Evolutionary conservation across 2,797 vertebrate genomes (phyloP).

Genomic region (Semotilus atromaculatus): DNA sequence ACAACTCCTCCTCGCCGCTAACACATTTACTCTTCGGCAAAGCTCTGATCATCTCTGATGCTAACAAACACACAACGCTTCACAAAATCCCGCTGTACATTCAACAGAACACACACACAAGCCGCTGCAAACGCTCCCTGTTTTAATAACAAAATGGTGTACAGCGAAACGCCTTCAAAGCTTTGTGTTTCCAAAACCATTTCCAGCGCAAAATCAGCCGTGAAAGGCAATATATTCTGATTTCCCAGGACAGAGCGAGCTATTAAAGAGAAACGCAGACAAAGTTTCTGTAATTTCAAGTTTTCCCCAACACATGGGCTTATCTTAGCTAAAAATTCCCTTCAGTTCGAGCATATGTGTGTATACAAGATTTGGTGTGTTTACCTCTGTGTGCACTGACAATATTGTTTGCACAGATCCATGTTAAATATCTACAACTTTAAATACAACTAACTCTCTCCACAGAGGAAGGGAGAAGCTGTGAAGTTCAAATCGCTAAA

Average conservation of each 20-base stretch:
- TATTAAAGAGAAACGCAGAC: conserved; percentile 33
- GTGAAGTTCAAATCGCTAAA: conserved; percentile 49
- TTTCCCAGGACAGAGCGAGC: conserved; percentile 41
- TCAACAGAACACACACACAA: conserved; percentile 18
- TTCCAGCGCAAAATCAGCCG: conserved; percentile 31
- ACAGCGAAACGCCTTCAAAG: conserved; percentile 36
- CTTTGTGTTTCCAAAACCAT: conserved; percentile 41
- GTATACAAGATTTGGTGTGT: neutral
- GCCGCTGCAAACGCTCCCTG: neutral
- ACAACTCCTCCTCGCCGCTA: neutral
- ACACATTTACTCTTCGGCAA: conserved; percentile 15
- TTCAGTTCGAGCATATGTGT: neutral
- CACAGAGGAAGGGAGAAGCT: conserved; percentile 42
- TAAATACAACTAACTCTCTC: conserved; percentile 11
- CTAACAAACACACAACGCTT: conserved; percentile 11
- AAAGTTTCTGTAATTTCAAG: conserved; percentile 42
- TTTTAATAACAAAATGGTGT: conserved; percentile 37
- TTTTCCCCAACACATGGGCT: conserved; percentile 3
- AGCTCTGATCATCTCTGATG: neutral
- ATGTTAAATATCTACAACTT: conserved; percentile 27
- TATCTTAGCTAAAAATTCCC: conserved; percentile 21
- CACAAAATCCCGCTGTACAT: neutral
- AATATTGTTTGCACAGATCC: conserved; percentile 3
- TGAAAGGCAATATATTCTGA: conserved; percentile 47
- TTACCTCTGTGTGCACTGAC: neutral